Evolutionary conservation across 2,113 vertebrate species (phyloP).

Genomic region (Pterocles burchelli): DNA sequence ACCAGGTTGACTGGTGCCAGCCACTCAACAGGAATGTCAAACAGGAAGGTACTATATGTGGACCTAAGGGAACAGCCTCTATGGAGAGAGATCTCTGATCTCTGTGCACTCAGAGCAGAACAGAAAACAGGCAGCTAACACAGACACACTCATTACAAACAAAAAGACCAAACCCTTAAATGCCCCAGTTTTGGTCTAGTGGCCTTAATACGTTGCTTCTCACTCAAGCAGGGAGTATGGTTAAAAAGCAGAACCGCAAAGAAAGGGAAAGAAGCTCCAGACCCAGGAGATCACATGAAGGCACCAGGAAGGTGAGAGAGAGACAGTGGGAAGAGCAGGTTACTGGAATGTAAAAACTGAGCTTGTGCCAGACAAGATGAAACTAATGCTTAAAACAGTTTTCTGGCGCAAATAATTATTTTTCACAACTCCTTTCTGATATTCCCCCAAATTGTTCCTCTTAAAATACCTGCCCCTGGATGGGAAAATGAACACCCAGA

Average conservation of each 20-base stretch:
- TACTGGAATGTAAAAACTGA: neutral
- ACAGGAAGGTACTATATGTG: neutral
- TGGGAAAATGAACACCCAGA: neutral
- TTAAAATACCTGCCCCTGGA: neutral
- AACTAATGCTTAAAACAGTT: neutral
- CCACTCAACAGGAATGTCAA: neutral
- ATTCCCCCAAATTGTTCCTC: neutral
- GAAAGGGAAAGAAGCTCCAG: neutral
- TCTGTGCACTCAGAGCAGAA: neutral
- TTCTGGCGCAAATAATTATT: neutral
- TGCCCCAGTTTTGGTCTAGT: neutral
- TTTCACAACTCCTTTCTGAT: neutral
- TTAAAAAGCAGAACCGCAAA: neutral
- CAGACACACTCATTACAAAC: neutral
- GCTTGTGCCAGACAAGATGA: neutral
- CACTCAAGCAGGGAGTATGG: neutral
- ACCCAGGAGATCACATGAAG: neutral
- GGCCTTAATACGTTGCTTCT: neutral
- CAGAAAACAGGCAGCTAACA: neutral
- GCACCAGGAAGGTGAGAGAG: neutral
- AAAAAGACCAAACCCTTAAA: neutral
- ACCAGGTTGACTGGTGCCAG: rapidly evolving
- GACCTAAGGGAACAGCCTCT: neutral
- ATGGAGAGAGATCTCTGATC: neutral
- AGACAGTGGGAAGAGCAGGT: neutral